Conservation (phyloP, 2,797 vertebrate genomes). For the Phrynocephalus guinanensis region DNA sequence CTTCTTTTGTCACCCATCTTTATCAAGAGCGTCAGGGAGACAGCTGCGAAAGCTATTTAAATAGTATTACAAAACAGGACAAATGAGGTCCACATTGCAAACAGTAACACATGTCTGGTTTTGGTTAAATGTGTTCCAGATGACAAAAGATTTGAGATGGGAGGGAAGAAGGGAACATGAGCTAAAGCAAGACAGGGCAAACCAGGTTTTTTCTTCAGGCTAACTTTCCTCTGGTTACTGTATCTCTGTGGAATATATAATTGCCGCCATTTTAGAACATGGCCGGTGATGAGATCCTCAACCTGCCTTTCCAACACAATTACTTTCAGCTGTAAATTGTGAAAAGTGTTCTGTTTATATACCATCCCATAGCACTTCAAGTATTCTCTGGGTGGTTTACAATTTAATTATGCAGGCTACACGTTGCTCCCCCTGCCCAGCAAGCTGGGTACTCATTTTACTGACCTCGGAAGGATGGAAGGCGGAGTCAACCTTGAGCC, state of each 20-base stretch:
- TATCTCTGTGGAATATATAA: background rate
- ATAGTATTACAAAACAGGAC: conserved; percentile 41
- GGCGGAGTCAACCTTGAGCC: no score
- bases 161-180: conserved; percentile 18
- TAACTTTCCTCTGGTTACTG: conserved; percentile 15
- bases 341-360: no score
- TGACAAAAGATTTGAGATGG: conserved; percentile 28
- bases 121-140: conserved; percentile 42
- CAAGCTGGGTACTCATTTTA: no score
- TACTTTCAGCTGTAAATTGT: background rate
- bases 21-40: conserved; percentile 24
- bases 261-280: background rate
- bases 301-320: background rate
- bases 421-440: no score
- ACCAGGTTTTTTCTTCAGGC: background rate
- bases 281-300: background rate
- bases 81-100: conserved; percentile 43
- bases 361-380: no score
- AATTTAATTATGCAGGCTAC: no score
- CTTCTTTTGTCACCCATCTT: conserved; percentile 31
- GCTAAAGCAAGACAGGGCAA: conserved; percentile 25
- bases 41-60: conserved; percentile 49
- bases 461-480: no score
- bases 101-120: conserved; percentile 38
- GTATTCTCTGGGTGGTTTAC: no score